Evolutionary conservation across 1,140 invertebrate genomes (phyloP), one percentile per base, ranked within the genome.

Genomic region (Drosophila parvula): DNA sequence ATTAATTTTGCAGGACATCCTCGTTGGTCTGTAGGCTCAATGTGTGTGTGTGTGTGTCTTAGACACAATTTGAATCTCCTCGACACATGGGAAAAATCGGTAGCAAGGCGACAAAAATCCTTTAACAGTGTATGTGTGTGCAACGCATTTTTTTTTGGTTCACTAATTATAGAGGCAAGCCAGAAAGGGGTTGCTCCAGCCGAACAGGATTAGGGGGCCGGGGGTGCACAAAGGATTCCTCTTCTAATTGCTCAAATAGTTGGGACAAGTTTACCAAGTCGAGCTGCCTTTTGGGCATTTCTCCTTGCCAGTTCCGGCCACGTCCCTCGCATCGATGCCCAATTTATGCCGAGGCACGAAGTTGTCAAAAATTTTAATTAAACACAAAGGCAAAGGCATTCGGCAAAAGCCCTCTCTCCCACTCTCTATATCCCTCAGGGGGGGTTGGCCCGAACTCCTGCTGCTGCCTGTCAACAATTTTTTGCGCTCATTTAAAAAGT

Each of bases 301-400:
- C 43, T 43, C 44, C 27, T 30, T 11, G 22, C 16, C 16, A 12
- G 16, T 16, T 28, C n/a, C 14, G 36, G 36, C 14, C 5, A 40
- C 40, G 51, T 48, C 40, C 59, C 38, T 48, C 18, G 74, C 67
- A 77, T 65, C 56, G 78, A 78, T 71, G 79, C 79, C 50, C 74
- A 81, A 85, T 86, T 85, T 86, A 85, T 85, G 82, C 82, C 43
- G 38, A 61, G 45, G 68, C 82, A 85, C 82, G 81, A 81, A 82
- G 74, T 81, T 81, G 74, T 86, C 69, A 75, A 81, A 81, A 76
- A 86, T 86, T 85, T 85, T 86, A 85, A 86, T 86, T 86, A 86
- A 79, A 71, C 53, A 63, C 60, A 56, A 67, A 62, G 60, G 50
- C 64, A 38, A 71, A 50, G 47, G 36, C 62, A 63, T 74, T 40